Evolutionary conservation across 2,797 vertebrate genomes (phyloP).

Genomic region (Sebastes trivittatus): DNA sequence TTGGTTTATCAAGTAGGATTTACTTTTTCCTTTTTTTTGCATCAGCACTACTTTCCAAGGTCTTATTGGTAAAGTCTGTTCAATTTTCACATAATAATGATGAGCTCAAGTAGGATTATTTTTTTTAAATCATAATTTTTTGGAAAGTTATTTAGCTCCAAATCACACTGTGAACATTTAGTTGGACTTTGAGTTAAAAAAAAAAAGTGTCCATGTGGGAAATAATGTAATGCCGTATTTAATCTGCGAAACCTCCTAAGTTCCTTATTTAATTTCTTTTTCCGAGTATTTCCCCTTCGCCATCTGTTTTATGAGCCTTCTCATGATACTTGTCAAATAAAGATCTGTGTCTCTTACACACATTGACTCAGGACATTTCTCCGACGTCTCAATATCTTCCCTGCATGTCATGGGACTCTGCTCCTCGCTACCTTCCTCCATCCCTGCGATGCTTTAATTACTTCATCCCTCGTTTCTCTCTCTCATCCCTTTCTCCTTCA

Average conservation of each 20-base stretch:
- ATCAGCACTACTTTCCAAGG: not conserved
- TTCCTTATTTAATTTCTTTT: not conserved
- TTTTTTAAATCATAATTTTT: not conserved
- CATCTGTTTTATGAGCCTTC: not conserved
- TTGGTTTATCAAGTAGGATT: slow-evolving; percentile 49
- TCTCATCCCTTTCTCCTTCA: slow-evolving; percentile 73
- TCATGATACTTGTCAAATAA: slow-evolving; percentile 13
- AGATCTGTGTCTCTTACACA: slow-evolving; percentile 11
- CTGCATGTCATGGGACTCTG: slow-evolving; percentile 46
- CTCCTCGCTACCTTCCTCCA: slow-evolving; percentile 45
- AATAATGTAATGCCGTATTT: not conserved
- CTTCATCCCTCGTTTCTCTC: slow-evolving; percentile 69
- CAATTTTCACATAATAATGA: not conserved
- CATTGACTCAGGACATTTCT: slow-evolving; percentile 29
- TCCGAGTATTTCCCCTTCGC: not conserved
- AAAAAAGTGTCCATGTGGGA: slow-evolving; percentile 1
- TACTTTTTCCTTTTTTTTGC: not conserved
- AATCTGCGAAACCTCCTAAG: not conserved
- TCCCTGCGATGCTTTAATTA: slow-evolving; percentile 72
- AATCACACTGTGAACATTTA: not conserved
- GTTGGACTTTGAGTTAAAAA: not conserved
- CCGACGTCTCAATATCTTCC: slow-evolving; percentile 58
- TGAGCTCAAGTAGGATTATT: not conserved
- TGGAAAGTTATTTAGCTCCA: not conserved
- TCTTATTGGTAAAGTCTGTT: not conserved